Base-by-base conservation (phyloP, 2,888 invertebrate genomes). In the Limenitis camilla region DNA sequence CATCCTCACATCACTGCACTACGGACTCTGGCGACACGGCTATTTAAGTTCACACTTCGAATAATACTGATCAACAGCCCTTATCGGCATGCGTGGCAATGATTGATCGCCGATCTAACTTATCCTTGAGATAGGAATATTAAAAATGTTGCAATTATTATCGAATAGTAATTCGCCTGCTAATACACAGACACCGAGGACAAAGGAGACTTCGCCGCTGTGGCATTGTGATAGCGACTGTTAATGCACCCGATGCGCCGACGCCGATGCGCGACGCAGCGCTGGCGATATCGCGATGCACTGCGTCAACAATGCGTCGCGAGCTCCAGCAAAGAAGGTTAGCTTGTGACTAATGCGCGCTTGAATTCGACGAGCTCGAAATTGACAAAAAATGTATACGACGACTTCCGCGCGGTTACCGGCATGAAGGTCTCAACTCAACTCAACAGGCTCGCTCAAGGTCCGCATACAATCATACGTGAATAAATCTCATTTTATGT, bases 341-440 rank as follows among this genome's bases (percentile, higher is more conserved):
- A 74, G 72, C 74, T 66, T 72, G 74, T 81, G 83, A 83, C 81
- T 84, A 84, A 84, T 79, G 84, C 81, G 80, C 77, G 74, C 72
- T 79, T 76, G 76, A 82, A 80, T 74, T 75, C 77, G 75, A 78
- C 83, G 71, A 83, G 81, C 76, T 76, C 78, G 72, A 81, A 79
- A 81, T 82, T 81, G 77, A 81, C 83, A 84, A 86, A 87, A 81
- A 83, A 78, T 70, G 68, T 76, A 76, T 74, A 76, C 76, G 80
- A 70, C 82, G 73, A 85, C 84, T 87, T 87, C 86, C 86, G 86
- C 86, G 84, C 86, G 78, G 86, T 86, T 85, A 87, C 86, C 71
- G 76, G 75, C 82, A 81, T 78, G 85, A 86, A 86, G 86, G 86
- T 84, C 86, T 85, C 78, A 76, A 75, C 86, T 85, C 78, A 76